Evolutionary conservation across 2,113 vertebrate genomes (phyloP).

Genomic region (Ceyx melanurus): DNA sequence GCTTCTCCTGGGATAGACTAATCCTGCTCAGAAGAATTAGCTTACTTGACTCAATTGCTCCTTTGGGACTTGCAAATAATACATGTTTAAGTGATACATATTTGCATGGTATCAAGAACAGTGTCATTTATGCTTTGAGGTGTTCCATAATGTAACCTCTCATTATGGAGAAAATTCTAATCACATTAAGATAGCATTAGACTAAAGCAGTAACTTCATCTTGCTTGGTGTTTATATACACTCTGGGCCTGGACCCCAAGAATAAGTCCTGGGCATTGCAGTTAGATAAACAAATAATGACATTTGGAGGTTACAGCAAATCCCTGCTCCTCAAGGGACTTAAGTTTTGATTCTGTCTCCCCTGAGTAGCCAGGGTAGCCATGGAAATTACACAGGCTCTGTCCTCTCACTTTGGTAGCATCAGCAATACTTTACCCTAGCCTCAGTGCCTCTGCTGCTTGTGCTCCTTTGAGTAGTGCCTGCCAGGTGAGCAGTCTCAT

Average conservation of each 20-base stretch:
- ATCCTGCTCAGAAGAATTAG: constrained; percentile 62
- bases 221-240: background rate
- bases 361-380: background rate
- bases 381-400: background rate
- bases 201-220: background rate
- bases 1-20: constrained; percentile 49
- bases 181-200: background rate
- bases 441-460: background rate
- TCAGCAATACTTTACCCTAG: background rate
- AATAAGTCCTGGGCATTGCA: background rate
- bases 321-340: background rate
- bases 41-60: constrained; percentile 33
- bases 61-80: constrained; percentile 56
- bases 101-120: constrained; percentile 21
- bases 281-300: background rate
- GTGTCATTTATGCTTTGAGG: constrained; percentile 45
- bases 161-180: constrained; percentile 34
- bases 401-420: rapidly evolving
- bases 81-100: background rate
- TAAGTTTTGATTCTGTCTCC: background rate
- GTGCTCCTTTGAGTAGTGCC: background rate
- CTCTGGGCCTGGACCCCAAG: background rate
- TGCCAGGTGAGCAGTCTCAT: background rate
- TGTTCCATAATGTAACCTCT: constrained; percentile 5
- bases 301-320: background rate